These are phyloP conservation scores for Sarotherodon lohbergeri DNA, from an alignment of 2,113 vertebrate genomes.

Conservation along the genomic window DNA sequence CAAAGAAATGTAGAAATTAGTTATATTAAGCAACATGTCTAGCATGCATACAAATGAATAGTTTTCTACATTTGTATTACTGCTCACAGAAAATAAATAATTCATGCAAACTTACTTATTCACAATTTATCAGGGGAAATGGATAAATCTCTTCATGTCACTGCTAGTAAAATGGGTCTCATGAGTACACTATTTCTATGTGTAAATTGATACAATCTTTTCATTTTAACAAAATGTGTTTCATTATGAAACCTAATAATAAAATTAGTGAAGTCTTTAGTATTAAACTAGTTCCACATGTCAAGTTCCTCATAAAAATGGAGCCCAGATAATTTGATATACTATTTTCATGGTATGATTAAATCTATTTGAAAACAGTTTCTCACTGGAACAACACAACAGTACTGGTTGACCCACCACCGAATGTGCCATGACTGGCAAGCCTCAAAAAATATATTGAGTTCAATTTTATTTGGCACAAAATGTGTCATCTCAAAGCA, in stretches of 20 bases:
- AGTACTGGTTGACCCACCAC: background rate
- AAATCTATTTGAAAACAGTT: background rate
- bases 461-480: background rate
- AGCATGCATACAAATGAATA: background rate
- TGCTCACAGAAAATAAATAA: background rate
- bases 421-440: background rate
- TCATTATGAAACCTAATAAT: background rate
- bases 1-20: background rate
- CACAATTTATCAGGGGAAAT: background rate
- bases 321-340: background rate
- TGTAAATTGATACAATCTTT: background rate
- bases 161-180: background rate
- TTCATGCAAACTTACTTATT: background rate
- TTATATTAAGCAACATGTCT: background rate
- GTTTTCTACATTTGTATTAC: background rate
- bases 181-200: background rate
- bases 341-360: background rate
- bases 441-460: background rate
- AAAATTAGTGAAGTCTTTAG: background rate
- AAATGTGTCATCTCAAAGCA: background rate
- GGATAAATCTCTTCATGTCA: background rate
- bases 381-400: background rate
- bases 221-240: background rate
- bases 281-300: background rate
- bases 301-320: background rate